Base-by-base conservation (phyloP, 2,113 vertebrate genomes). In the Chloroceryle aenea region DNA sequence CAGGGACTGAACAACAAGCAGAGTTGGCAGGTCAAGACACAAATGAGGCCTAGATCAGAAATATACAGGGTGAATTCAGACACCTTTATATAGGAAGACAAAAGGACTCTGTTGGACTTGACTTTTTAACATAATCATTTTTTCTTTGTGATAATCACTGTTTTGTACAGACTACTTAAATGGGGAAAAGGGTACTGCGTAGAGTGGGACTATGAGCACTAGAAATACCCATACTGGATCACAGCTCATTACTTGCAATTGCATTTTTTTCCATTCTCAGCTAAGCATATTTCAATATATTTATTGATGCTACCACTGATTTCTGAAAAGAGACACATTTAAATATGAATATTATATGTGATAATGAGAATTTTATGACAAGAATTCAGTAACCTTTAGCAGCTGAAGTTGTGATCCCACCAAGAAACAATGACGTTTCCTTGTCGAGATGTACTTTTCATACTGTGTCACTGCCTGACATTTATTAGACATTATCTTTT, bases 191-290 rank as follows among this genome's bases (percentile, higher is more conserved):
- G 19, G 3, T 26, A 85, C 7, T 10, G 30, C 66, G 21, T 27
- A 45, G 43, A 34, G 61, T 0, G 0, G 55, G 12, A 71, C 15
- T 45, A 34, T 0, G 0, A 71, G 71, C 9, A 29, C 11, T 13
- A 58, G 52, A 63, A 89, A 79, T 4, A 69, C 23, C 12, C 26
- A 14, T n/a, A 13, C 1, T 93, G 42, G 47, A 66, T 71, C 72
- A 74, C 42, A 74, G 25, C 12, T 72, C 32, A 71, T 48, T 45
- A 73, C 23, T 14, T 83, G 43, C 18, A 84, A 61, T 40, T 78
- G 19, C 11, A 74, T 9, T 72, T 72, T 72, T 19, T 2, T 4
- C 38, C 42, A 38, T 71, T 86, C 55, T 86, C 47, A 52, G 22
- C 34, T 61, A 61, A 93, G 18, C 23, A 87, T 8, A 10, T 86